Evolutionary conservation across 1,140 invertebrate genomes (phyloP).

Genomic region (Eufriesea mexicana): DNA sequence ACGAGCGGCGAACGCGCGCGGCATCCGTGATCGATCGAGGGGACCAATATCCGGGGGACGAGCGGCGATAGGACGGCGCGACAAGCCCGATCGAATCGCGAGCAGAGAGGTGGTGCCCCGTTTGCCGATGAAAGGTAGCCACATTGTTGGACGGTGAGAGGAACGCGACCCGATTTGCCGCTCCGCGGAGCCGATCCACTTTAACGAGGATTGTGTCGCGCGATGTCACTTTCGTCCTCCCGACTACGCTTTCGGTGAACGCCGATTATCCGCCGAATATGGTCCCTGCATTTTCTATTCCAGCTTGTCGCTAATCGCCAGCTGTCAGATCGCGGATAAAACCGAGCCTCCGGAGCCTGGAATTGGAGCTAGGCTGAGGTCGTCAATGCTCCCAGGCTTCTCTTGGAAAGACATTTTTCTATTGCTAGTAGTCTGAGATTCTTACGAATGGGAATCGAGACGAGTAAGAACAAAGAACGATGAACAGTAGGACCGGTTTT

Average conservation of each 20-base stretch:
- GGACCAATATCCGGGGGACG: slow-evolving; percentile 20
- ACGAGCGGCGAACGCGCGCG: slow-evolving; percentile 5
- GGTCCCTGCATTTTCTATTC: neutral
- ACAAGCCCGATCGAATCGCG: slow-evolving; percentile 4
- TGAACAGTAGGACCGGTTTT: no score
- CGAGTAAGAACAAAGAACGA: neutral
- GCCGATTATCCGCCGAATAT: slow-evolving; percentile 2
- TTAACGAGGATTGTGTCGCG: slow-evolving; percentile 37
- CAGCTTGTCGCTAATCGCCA: no score
- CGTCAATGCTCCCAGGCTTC: no score
- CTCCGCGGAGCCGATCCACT: neutral
- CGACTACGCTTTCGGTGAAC: neutral
- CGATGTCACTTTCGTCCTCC: slow-evolving; percentile 25
- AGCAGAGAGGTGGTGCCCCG: neutral
- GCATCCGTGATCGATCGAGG: slow-evolving; percentile 21
- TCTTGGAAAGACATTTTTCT: neutral
- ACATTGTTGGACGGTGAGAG: slow-evolving; percentile 40
- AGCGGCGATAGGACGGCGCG: neutral
- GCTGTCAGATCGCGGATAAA: neutral
- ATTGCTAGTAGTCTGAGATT: neutral
- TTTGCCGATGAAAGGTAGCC: slow-evolving; percentile 35
- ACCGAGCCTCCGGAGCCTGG: neutral
- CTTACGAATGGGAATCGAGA: neutral
- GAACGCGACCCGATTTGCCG: slow-evolving; percentile 37
- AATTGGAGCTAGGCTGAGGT: no score